A percentile compares a stretch with the other conserved stretches of the same genome.
These are phyloP conservation scores for Trichogramma pretiosum DNA, from an alignment of 1,140 invertebrate genomes.

Conservation along the genomic window DNA sequence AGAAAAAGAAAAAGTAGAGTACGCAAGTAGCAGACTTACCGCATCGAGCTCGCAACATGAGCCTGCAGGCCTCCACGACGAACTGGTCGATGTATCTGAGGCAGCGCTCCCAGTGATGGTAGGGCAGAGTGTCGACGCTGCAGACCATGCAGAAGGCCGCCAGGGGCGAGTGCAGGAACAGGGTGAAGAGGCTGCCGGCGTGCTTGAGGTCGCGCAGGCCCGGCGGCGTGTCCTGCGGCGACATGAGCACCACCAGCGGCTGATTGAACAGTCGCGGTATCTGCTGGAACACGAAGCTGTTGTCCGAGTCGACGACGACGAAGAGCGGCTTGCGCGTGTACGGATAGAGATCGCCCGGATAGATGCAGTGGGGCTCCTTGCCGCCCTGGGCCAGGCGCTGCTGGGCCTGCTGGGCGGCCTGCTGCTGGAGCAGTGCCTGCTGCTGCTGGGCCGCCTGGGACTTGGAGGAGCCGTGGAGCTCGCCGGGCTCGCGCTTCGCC, in stretches of 20 bases:
- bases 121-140: constrained; percentile 75
- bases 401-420: constrained; percentile 64
- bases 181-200: constrained; percentile 87
- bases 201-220: constrained; percentile 75
- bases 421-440: constrained; percentile 56
- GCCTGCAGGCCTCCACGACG: constrained; percentile 75
- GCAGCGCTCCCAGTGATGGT: constrained; percentile 84
- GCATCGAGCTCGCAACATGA: constrained; percentile 73
- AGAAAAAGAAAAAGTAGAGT: background rate
- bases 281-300: constrained; percentile 88
- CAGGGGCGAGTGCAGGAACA: constrained; percentile 90
- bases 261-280: constrained; percentile 89
- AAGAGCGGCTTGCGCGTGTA: constrained; percentile 88
- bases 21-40: constrained; percentile 52
- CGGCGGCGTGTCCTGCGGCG: constrained; percentile 79
- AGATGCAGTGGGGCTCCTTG: constrained; percentile 80
- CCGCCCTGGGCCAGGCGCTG: constrained; percentile 64
- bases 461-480: constrained; percentile 57
- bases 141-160: constrained; percentile 89
- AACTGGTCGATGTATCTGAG: constrained; percentile 82
- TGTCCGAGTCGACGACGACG: constrained; percentile 90
- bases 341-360: constrained; percentile 86
- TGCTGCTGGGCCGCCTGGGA: constrained; percentile 72
- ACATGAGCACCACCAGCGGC: constrained; percentile 90
- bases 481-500: constrained; percentile 66